Base-by-base conservation (phyloP, 2,888 invertebrate species). In the Anthophora plumipes region DNA sequence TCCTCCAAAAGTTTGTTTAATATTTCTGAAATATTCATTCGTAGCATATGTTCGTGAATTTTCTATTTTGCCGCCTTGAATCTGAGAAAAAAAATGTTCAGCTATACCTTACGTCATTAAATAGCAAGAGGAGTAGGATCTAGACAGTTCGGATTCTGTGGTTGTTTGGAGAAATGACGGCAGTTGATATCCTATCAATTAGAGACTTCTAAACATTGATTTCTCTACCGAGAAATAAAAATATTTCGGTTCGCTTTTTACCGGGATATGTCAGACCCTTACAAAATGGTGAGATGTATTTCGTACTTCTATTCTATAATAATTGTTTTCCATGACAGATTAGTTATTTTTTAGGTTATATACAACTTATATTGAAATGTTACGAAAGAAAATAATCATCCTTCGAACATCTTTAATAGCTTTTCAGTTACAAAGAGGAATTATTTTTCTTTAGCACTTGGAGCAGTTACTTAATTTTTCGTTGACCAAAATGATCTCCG, bases 251-350 rank as follows among this genome's bases (percentile, higher is more conserved):
- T 37, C n/a, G 37, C 50, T 37, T 41, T 31, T 48, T 31, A 71
- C 31, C 61, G 50, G 50, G 57, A 73, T 57, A 68, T 60, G 48
- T 31, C 66, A 57, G 17, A 67, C 59, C 20, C 48, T 22, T 64
- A 66, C 46, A 85, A 66, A 67, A 86, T 86, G 85, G 85, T 86
- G 60, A 85, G 48, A 54, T 20, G 50, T n/a, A 55, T 31, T 74
- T 59, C 68, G 31, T n/a, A 31, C 22, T 11, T 41, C 31, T 12
- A 39, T 14, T 0, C 8, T 57, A 39, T 54, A 11, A 31, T 52
- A 31, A 50, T 41, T 17, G 7, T 31, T 17, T 14, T 55, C 67
- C 9, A 31, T 22, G 20, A 55, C 6, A 48, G 77, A 39, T 22
- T 41, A 57, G 37, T 25, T 52, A 20, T 20, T 14, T 59, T 73